These are phyloP conservation scores for Dromiciops gliroides DNA, from an alignment of 2,113 vertebrate genomes.

Conservation along the genomic window DNA sequence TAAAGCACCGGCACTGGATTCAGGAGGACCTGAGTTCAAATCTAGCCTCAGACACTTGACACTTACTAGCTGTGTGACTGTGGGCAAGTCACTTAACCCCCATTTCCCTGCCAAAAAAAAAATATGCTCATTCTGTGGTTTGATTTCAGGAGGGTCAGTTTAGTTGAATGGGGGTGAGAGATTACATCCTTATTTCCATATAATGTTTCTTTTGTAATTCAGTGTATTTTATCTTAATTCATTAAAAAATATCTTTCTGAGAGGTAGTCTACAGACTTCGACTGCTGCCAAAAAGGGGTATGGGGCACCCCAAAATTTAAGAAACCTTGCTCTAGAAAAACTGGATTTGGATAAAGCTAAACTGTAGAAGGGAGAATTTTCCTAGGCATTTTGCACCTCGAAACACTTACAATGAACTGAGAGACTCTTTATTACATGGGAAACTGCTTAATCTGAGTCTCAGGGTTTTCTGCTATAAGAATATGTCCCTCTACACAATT, in stretches of 20 bases:
- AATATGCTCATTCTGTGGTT: background rate
- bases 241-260: background rate
- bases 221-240: background rate
- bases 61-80: too few relatives aligned
- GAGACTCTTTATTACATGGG: background rate
- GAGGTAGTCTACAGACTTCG: background rate
- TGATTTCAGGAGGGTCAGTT: background rate
- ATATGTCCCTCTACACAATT: background rate
- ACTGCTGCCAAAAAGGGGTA: background rate
- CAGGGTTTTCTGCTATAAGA: background rate
- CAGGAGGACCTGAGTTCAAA: too few relatives aligned
- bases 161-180: background rate
- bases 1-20: too few relatives aligned
- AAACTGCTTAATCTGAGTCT: background rate
- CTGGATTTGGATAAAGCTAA: background rate
- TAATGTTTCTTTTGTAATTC: background rate
- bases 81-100: too few relatives aligned
- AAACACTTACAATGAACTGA: background rate
- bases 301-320: background rate
- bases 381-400: background rate
- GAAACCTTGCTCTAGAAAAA: background rate
- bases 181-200: background rate
- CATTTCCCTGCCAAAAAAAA: too few relatives aligned
- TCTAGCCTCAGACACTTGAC: too few relatives aligned
- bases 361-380: background rate